phyloP scores from a whole-genome alignment of 1,140 invertebrate species.

The Grapholita molesta region DNA sequence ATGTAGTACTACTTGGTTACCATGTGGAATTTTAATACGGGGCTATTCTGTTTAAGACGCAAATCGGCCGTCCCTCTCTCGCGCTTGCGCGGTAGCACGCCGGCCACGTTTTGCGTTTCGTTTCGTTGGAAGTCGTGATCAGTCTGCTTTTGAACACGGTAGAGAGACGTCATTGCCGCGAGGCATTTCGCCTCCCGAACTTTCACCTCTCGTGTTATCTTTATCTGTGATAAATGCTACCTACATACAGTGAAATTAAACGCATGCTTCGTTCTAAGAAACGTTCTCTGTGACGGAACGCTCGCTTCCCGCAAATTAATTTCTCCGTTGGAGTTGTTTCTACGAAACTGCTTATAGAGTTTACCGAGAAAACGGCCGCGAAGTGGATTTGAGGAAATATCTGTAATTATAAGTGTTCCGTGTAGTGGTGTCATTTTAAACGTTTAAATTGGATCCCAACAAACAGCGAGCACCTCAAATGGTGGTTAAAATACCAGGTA shows the following conservation, averaged over 20 bases:
- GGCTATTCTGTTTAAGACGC: neutral
- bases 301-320: conserved; percentile 74
- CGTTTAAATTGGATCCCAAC: conserved; percentile 76
- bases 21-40: neutral
- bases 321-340: conserved; percentile 70
- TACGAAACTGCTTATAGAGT: conserved; percentile 74
- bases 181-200: conserved; percentile 46
- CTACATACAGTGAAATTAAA: conserved; percentile 70
- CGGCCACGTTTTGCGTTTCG: conserved; percentile 3
- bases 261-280: conserved; percentile 66
- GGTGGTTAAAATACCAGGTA: conserved; percentile 75
- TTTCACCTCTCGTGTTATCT: conserved; percentile 71
- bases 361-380: conserved; percentile 70
- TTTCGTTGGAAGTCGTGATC: too few species aligned
- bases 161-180: conserved; percentile 45
- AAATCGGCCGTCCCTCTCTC: neutral
- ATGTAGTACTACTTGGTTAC: neutral
- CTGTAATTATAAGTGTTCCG: conserved; percentile 72
- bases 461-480: conserved; percentile 64
- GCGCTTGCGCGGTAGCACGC: neutral
- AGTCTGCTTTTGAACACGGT: conserved; percentile 56
- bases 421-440: conserved; percentile 53
- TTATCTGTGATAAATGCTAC: conserved; percentile 66
- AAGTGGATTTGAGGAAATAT: conserved; percentile 75
- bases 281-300: conserved; percentile 60